These are phyloP conservation scores for Enteromius trimaculatus DNA, from an alignment of 2,797 vertebrate genomes.

Conservation along the genomic window DNA sequence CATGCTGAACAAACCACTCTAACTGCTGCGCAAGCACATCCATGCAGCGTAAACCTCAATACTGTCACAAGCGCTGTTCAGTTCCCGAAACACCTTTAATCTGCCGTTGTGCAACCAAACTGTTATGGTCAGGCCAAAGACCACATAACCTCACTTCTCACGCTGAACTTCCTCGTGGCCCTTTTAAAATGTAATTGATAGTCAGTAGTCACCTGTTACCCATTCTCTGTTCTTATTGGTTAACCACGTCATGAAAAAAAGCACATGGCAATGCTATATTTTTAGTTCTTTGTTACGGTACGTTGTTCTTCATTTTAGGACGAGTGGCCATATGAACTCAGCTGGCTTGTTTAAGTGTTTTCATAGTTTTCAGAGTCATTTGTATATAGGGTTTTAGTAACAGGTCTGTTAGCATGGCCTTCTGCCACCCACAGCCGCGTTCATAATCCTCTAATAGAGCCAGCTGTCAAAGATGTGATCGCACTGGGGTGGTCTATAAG, in stretches of 20 bases:
- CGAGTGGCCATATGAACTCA: slow-evolving; percentile 6
- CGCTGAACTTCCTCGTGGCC: slow-evolving; percentile 27
- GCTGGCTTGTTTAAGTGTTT: slow-evolving; percentile 33
- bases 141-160: slow-evolving; percentile 46
- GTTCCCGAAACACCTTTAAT: slow-evolving; percentile 43
- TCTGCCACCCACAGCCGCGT: slow-evolving; percentile 15
- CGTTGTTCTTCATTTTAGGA: not conserved
- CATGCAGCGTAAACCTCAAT: slow-evolving; percentile 26
- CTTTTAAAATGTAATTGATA: slow-evolving; percentile 21
- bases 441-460: slow-evolving; percentile 35
- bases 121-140: slow-evolving; percentile 21
- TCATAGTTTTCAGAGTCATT: slow-evolving; percentile 17
- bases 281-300: not conserved
- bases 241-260: not conserved
- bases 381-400: slow-evolving; percentile 16
- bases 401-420: slow-evolving; percentile 25
- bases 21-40: slow-evolving; percentile 38
- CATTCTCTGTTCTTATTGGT: slow-evolving; percentile 29
- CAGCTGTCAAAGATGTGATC: slow-evolving; percentile 39
- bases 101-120: slow-evolving; percentile 42
- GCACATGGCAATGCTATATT: not conserved
- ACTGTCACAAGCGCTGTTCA: slow-evolving; percentile 23
- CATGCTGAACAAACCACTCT: slow-evolving; percentile 29
- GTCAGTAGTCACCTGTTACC: slow-evolving; percentile 20
- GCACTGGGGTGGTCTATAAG: slow-evolving; percentile 17